Percentiles rank a stretch among this genome's conserved stretches.
These are phyloP conservation scores for Lymantria monacha DNA, from an alignment of 2,888 invertebrate species.

Conservation along the genomic window DNA sequence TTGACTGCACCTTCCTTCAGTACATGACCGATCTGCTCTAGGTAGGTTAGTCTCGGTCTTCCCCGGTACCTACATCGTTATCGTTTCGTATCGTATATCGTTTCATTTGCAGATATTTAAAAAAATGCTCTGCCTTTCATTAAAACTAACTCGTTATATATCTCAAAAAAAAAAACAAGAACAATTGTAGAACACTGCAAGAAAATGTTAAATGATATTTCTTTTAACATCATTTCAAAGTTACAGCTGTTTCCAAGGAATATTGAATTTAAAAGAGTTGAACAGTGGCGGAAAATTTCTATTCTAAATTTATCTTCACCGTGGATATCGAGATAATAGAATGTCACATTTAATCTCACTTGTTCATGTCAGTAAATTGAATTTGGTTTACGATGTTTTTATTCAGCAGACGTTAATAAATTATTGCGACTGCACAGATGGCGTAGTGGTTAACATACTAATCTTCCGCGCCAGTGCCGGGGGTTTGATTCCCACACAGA, in stretches of 20 bases:
- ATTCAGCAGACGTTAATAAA: too few relatives aligned
- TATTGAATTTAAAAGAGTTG: conserved; percentile 19
- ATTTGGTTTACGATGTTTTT: not conserved
- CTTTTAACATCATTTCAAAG: conserved; percentile 11
- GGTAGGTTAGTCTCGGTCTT: too few relatives aligned
- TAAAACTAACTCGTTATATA: too few relatives aligned
- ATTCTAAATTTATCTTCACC: conserved; percentile 24
- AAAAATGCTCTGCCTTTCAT: not conserved
- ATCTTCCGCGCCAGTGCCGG: too few relatives aligned
- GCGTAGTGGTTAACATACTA: too few relatives aligned
- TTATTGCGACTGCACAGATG: too few relatives aligned
- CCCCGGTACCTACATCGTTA: too few relatives aligned
- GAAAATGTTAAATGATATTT: conserved; percentile 5
- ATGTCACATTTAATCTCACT: conserved; percentile 24
- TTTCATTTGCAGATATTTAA: not conserved
- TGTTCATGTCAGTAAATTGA: conserved; percentile 17
- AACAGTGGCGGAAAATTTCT: conserved; percentile 17
- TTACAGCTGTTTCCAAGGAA: conserved; percentile 18
- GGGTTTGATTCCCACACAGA: too few relatives aligned
- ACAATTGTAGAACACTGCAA: not conserved
- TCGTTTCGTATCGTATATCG: too few relatives aligned
- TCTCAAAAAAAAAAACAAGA: not conserved
- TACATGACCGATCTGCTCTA: too few relatives aligned
- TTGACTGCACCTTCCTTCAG: too few relatives aligned
- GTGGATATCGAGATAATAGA: conserved; percentile 26